A percentile compares a stretch with the other conserved stretches of the same genome.
These are phyloP conservation scores for Opisthocomus hoazin DNA, from an alignment of 2,113 vertebrate genomes.

Conservation along the genomic window DNA sequence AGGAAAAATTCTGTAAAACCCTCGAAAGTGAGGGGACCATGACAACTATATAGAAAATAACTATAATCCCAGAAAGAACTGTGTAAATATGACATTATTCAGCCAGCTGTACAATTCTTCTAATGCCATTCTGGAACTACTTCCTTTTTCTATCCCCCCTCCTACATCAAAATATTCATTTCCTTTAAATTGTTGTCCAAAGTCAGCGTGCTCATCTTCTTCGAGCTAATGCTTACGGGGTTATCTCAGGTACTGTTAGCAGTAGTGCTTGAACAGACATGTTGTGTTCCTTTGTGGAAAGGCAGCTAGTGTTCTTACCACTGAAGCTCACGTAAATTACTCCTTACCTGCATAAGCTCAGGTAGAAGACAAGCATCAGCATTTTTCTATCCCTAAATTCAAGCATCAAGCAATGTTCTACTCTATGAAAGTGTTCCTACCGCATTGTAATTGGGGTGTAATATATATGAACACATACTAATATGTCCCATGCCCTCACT, in stretches of 20 bases:
- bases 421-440: neutral
- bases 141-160: neutral
- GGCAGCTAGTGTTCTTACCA: neutral
- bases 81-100: neutral
- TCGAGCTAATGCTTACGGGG: neutral
- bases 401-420: neutral
- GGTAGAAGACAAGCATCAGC: neutral
- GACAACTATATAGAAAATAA: neutral
- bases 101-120: neutral
- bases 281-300: neutral
- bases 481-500: neutral
- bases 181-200: neutral
- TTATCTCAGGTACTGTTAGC: neutral
- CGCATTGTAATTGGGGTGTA: neutral
- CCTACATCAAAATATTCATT: neutral
- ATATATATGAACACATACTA: neutral
- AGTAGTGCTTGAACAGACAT: neutral
- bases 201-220: neutral
- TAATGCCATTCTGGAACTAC: neutral
- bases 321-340: neutral
- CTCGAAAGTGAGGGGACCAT: neutral
- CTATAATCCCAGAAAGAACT: neutral
- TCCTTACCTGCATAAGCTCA: neutral
- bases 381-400: neutral
- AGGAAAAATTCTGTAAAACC: neutral